Base-by-base conservation (phyloP, 2,888 invertebrate species). In the Drosophila sordidapex region DNA sequence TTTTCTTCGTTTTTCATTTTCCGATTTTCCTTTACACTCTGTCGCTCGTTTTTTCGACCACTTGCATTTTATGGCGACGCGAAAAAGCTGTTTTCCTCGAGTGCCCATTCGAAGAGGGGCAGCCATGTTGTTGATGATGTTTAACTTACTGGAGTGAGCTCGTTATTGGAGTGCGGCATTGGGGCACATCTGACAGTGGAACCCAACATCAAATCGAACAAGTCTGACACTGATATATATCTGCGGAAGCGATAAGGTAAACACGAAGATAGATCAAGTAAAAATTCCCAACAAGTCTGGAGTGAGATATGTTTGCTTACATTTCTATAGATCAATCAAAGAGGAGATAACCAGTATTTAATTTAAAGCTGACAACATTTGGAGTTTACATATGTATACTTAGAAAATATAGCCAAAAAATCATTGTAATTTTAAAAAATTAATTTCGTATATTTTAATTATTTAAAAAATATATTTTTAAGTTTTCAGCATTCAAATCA, bases 51-150 rank as follows among this genome's bases (percentile, higher is more conserved):
- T 57, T 58, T 81, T 68, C 76, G 89, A 84, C 89, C 85, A 87
- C 85, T 86, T 86, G 85, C 84, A 89, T 86, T 86, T 86, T 89
- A 86, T 85, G 89, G 87, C 87, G 87, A 89, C 87, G 85, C 77
- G 82, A 75, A 89, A 85, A 85, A 85, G 89, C 89, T 85, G 85
- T 89, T 85, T 89, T 84, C 72, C 84, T 74, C 70, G 64, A 81
- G 71, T 68, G 71, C 60, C 68, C 67, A 56, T 74, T 71, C 69
- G 52, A 46, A 38, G 68, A 61, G 73, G 76, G 43, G 64, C 81
- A 79, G 79, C 83, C 86, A 88, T 87, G 83, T 87, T 89, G 89
- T 87, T 87, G 90, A 85, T 87, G 88, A 87, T 88, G 88, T 85
- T 85, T 70, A 77, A 74, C 61, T 77, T 67, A 59, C 66, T 71